Conservation (phyloP, 30 jellyfish, hydroid and myxozoan species). For the Catostylus mosaicus region DNA sequence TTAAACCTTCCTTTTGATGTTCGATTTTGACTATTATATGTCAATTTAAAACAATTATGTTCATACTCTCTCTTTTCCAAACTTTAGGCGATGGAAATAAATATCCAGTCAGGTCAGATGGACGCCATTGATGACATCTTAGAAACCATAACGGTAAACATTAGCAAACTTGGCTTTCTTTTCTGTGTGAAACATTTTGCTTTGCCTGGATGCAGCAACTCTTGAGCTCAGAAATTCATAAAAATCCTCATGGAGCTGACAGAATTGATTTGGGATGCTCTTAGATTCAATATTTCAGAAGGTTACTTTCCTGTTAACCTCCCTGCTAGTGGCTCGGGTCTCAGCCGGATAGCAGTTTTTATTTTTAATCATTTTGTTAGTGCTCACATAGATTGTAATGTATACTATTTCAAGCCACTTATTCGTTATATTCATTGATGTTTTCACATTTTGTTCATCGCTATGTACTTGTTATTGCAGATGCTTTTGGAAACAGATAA, state of each 20-base stretch:
- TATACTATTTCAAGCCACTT: neutral
- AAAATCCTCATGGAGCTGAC: neutral
- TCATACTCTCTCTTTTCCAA: neutral
- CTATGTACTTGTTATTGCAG: neutral
- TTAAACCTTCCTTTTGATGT: no score
- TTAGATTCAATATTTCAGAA: neutral
- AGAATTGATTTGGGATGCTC: neutral
- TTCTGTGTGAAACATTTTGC: no score
- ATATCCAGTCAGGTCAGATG: neutral
- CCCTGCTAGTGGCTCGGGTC: no score
- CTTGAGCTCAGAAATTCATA: neutral
- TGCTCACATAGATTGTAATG: neutral
- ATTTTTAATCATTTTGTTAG: neutral
- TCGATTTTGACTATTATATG: neutral
- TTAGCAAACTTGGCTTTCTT: no score
- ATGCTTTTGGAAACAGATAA: neutral
- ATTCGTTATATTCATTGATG: neutral
- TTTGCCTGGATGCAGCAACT: no score
- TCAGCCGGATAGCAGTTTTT: neutral
- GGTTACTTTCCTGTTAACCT: no score
- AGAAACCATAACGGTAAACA: neutral
- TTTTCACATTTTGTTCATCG: neutral
- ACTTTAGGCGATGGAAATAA: neutral
- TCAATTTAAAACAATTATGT: no score
- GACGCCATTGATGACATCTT: neutral